Conservation (phyloP, 2,888 invertebrate genomes). For the Clunio marinus region DNA sequence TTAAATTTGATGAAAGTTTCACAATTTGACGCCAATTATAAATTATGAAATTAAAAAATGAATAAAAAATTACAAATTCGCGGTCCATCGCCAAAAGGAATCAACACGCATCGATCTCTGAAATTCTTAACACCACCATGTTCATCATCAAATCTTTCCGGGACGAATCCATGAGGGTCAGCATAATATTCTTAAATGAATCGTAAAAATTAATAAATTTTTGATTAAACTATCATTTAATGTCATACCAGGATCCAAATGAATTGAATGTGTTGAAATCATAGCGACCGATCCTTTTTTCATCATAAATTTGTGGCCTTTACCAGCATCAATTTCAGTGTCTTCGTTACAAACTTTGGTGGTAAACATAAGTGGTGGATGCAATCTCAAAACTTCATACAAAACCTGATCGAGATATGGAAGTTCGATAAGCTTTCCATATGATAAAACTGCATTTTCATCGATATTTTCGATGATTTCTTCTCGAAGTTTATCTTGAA, state of each 20-base stretch:
- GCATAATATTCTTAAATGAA: background rate
- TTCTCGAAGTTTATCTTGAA: slow-evolving; percentile 25
- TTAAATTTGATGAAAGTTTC: background rate
- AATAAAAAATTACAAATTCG: slow-evolving; percentile 4
- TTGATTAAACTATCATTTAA: background rate
- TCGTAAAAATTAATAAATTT: background rate
- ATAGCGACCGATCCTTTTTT: background rate
- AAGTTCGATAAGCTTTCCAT: slow-evolving; percentile 3
- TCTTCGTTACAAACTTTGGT: slow-evolving; percentile 9
- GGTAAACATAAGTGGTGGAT: slow-evolving; percentile 5
- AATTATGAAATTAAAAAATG: background rate
- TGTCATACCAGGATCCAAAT: slow-evolving; percentile 3
- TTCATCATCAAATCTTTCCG: slow-evolving; percentile 27
- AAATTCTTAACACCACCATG: slow-evolving; percentile 27
- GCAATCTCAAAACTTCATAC: background rate
- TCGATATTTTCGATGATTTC: slow-evolving; percentile 22
- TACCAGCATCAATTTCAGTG: background rate
- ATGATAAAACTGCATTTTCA: background rate
- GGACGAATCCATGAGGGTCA: slow-evolving; percentile 16
- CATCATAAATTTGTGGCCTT: background rate
- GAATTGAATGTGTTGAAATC: slow-evolving; percentile 15
- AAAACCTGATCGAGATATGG: slow-evolving; percentile 31
- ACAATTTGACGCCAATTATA: background rate
- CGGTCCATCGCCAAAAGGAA: slow-evolving; percentile 27
- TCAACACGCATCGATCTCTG: slow-evolving; percentile 13